Conservation (phyloP, 1,140 invertebrate species). For the Aphelenchoides besseyi region DNA sequence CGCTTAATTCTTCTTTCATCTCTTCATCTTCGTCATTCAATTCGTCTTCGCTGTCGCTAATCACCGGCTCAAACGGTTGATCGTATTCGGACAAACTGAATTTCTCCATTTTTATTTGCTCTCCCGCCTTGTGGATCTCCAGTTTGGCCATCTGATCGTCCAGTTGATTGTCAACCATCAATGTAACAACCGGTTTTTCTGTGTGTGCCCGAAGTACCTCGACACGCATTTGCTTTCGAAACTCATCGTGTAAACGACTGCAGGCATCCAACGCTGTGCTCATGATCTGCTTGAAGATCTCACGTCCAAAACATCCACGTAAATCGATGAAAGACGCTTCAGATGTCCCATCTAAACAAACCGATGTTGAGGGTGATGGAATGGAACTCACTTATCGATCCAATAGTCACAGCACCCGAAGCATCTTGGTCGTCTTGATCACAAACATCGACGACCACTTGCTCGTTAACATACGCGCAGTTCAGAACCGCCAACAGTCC, state of each 20-base stretch:
- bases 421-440: constrained; percentile 14
- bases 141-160: neutral
- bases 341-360: constrained; percentile 17
- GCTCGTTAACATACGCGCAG: constrained; percentile 22
- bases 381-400: constrained; percentile 12
- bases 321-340: constrained; percentile 15
- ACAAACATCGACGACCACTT: constrained; percentile 16
- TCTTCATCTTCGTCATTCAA: neutral
- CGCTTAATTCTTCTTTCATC: constrained; percentile 1
- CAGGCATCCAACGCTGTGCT: neutral
- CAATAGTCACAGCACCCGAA: neutral
- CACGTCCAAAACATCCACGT: constrained; percentile 10
- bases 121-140: neutral
- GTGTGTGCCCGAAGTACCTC: neutral
- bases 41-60: constrained; percentile 3
- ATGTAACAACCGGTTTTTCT: neutral
- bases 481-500: constrained; percentile 34
- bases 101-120: neutral
- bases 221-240: neutral
- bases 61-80: neutral
- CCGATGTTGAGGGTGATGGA: neutral
- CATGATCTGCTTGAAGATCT: constrained; percentile 19
- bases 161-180: neutral
- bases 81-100: neutral
- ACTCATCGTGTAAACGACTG: neutral